phyloP scores from a whole-genome alignment of 2,888 invertebrate species.

The Pardosa pseudoannulata region DNA sequence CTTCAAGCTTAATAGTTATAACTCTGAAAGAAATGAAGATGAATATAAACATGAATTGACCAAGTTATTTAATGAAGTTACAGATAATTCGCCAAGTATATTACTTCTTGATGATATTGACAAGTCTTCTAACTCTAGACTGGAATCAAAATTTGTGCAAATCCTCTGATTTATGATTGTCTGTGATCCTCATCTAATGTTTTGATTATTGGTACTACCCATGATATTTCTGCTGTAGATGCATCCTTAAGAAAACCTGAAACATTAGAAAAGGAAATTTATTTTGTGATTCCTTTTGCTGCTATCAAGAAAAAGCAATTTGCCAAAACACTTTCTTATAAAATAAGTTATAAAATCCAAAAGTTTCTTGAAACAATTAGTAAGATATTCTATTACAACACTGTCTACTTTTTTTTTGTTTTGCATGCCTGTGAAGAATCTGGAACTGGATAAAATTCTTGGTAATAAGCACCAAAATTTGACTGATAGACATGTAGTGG shows the following conservation, averaged over 20 bases:
- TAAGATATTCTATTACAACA: too few species aligned
- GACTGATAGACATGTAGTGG: too few species aligned
- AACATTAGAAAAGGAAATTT: slow-evolving; percentile 24
- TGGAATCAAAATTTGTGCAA: neutral
- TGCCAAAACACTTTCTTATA: too few species aligned
- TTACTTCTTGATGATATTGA: slow-evolving; percentile 91
- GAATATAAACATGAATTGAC: neutral
- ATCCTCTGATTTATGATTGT: neutral
- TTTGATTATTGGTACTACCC: slow-evolving; percentile 25
- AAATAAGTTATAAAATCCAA: too few species aligned
- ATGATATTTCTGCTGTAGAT: slow-evolving; percentile 14
- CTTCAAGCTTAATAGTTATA: slow-evolving; percentile 6
- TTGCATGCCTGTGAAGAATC: too few species aligned
- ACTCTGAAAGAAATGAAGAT: neutral
- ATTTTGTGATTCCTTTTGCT: slow-evolving; percentile 19
- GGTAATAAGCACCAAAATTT: neutral
- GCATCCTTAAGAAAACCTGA: slow-evolving; percentile 26
- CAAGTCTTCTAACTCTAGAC: slow-evolving; percentile 77
- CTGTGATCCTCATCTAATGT: neutral
- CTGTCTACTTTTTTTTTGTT: too few species aligned
- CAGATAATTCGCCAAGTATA: slow-evolving; percentile 83
- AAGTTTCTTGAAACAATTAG: too few species aligned
- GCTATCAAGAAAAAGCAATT: slow-evolving; percentile 13
- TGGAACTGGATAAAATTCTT: slow-evolving; percentile 16
- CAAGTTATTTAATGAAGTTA: neutral